Base-by-base conservation (phyloP, 1,140 invertebrate species). In the Drosophila nigromelanica region DNA sequence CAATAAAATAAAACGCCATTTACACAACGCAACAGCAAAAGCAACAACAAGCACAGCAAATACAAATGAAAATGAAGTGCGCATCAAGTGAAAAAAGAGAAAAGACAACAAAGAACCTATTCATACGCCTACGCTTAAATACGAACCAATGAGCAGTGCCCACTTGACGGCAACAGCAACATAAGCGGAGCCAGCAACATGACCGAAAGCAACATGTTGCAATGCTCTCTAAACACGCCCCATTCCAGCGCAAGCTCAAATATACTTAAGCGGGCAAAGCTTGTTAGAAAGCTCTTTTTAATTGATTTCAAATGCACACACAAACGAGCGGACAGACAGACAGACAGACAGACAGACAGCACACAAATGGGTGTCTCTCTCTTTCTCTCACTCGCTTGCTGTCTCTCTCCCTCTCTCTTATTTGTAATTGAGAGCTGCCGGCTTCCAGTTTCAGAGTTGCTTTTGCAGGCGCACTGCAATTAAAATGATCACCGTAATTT, bases 1-100 rank as follows among this genome's bases (percentile, higher is more conserved):
- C 86, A 86, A 86, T 86, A 87, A 87, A 86, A 87, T 86, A 86
- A 87, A 82, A 86, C 81, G 82, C 81, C 82, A 86, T 86, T 86
- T 86, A 72, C 68, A 63, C 66, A 74, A 15, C 40, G 47, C 66
- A 50, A 55, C 42, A 30, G n/a, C 77, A 73, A 58, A 59, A 62
- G 42, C 68, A 63, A 35, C 63, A 62, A 18, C 55, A 54, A 58
- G 35, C 40, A 15, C 47, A 66, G 30, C 54, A 64, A 74, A 55
- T 39, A 27, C 15, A 51, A 47, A 58, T 37, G 39, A 61, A 63
- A 43, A 69, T 63, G 40, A 78, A 72, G 52, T 75, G 68, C 64
- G 51, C 66, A 58, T 69, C 66, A 60, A 60, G 61, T 68, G 24
- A 69, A 73, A 69, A 73, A 54, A 51, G 52, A 52, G 43, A 51